Evolutionary conservation across 2,797 vertebrate species (phyloP).

Genomic region (Sebastes flavidus): DNA sequence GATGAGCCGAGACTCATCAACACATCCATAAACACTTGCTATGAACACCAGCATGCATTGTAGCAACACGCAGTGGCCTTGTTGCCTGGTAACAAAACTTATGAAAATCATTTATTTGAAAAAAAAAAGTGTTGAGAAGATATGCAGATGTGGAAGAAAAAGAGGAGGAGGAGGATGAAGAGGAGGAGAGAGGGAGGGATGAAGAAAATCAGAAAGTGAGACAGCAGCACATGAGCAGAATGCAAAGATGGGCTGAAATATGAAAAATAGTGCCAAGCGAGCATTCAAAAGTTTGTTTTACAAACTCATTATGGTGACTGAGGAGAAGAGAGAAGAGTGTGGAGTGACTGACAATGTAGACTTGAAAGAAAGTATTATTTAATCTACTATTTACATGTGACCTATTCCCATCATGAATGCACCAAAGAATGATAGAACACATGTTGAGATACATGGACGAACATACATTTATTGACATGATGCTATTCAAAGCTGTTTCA

Average conservation of each 20-base stretch:
- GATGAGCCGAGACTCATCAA: not conserved
- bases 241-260: not conserved
- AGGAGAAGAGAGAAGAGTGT: not conserved
- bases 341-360: not conserved
- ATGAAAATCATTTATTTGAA: slow-evolving; percentile 9
- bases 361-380: not conserved
- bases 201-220: not conserved
- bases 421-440: no score
- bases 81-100: slow-evolving; percentile 56
- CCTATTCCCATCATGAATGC: not conserved
- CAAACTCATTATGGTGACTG: slow-evolving; percentile 7
- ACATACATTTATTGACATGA: not conserved
- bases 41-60: not conserved
- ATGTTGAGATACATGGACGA: not conserved
- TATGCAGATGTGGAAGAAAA: slow-evolving; percentile 1
- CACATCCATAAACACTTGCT: slow-evolving; percentile 9
- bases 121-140: slow-evolving; percentile 21
- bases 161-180: not conserved
- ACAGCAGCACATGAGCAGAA: not conserved
- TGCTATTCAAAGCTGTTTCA: not conserved
- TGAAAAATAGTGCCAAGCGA: not conserved
- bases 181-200: not conserved
- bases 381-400: not conserved
- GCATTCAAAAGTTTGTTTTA: slow-evolving; percentile 8
- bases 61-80: not conserved